Percentiles rank a stretch among this genome's conserved stretches.
phyloP scores from a whole-genome alignment of 2,888 invertebrate genomes.

The Latrodectus hesperus region DNA sequence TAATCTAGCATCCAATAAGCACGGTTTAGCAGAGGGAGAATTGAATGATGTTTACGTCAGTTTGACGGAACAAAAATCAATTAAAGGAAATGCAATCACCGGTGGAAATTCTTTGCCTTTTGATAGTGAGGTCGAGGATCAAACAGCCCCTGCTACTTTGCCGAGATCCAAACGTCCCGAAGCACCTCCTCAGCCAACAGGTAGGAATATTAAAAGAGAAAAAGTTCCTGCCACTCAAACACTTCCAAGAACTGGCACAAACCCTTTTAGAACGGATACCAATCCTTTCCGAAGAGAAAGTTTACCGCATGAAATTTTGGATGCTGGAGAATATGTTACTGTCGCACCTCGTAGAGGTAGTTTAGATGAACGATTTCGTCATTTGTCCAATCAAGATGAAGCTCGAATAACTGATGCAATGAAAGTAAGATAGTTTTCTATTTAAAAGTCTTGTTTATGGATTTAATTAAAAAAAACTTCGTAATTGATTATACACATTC shows the following conservation, averaged over 20 bases:
- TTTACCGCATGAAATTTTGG: conserved; percentile 28
- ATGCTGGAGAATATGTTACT: conserved; percentile 38
- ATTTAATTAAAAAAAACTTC: no score
- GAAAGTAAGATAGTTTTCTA: conserved; percentile 23
- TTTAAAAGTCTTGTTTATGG: not conserved
- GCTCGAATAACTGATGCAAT: not conserved
- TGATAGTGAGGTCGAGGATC: conserved; percentile 10
- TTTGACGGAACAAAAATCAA: conserved; percentile 16
- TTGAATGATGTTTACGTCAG: conserved; percentile 49
- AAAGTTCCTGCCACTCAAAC: conserved; percentile 3
- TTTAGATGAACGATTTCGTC: conserved; percentile 39
- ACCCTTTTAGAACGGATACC: conserved; percentile 50
- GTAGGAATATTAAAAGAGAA: conserved; percentile 20
- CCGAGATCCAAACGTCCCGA: conserved; percentile 46
- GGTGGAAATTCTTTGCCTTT: not conserved
- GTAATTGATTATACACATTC: no score
- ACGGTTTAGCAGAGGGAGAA: conserved; percentile 29
- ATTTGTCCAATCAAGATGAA: conserved; percentile 32
- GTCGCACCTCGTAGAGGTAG: conserved; percentile 48
- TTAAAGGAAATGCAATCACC: not conserved
- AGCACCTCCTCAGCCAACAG: conserved; percentile 39
- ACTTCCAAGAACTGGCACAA: conserved; percentile 43
- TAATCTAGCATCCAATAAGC: conserved; percentile 10
- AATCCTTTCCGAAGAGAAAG: conserved; percentile 63
- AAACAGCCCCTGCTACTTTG: conserved; percentile 38